A percentile compares a stretch with the other conserved stretches of the same genome.
Conservation (phyloP, 2,888 invertebrate species). For the Doris montereyensis region DNA sequence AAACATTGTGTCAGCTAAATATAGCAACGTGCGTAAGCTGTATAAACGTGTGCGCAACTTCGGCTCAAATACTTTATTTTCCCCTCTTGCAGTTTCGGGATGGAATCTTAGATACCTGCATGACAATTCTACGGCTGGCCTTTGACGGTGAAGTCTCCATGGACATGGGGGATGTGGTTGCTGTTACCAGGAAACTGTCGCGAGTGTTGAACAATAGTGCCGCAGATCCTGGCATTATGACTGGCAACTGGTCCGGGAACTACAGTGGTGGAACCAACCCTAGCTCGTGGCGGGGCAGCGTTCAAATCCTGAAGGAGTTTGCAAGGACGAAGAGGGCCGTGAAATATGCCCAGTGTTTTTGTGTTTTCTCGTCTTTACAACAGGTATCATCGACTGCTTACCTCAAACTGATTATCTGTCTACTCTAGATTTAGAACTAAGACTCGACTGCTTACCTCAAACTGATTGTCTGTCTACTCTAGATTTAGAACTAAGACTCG, state of each 20-base stretch:
- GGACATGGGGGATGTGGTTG: constrained; percentile 35
- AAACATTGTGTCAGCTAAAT: too few species aligned
- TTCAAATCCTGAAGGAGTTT: constrained; percentile 58
- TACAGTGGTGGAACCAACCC: constrained; percentile 42
- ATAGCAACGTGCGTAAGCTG: too few species aligned
- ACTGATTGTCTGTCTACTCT: too few species aligned
- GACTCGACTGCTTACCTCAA: too few species aligned
- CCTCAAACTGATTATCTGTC: too few species aligned
- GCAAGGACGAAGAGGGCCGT: constrained; percentile 53
- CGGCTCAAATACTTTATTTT: neutral
- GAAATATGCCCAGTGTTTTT: constrained; percentile 62
- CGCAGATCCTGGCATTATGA: neutral
- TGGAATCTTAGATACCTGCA: constrained; percentile 49
- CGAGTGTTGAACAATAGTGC: constrained; percentile 3
- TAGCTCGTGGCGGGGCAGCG: constrained; percentile 59
- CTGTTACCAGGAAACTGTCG: constrained; percentile 38
- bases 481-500: too few species aligned
- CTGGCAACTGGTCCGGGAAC: constrained; percentile 6
- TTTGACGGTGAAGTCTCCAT: constrained; percentile 37
- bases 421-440: too few species aligned
- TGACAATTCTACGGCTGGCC: constrained; percentile 48
- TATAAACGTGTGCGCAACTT: too few species aligned
- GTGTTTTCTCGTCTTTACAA: constrained; percentile 57
- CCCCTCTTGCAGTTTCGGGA: constrained; percentile 51
- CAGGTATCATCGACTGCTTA: too few species aligned